Conservation (phyloP, 1,140 invertebrate genomes). For the Atta texana region DNA sequence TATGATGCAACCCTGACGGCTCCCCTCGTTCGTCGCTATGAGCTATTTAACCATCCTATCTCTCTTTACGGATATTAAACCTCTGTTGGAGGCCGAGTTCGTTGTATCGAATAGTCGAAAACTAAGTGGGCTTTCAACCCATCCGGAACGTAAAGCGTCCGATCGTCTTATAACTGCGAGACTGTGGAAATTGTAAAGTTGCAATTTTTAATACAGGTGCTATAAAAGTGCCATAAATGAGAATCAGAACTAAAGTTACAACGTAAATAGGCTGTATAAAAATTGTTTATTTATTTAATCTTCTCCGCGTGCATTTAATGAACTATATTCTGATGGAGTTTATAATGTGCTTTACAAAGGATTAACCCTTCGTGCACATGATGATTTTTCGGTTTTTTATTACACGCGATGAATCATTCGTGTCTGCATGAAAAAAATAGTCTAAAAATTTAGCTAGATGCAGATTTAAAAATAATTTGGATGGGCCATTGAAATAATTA, state of each 20-base stretch:
- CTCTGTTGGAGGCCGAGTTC: neutral
- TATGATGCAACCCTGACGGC: neutral
- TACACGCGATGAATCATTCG: too few relatives aligned
- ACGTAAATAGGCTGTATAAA: neutral
- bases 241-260: neutral
- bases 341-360: neutral
- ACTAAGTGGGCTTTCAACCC: slow-evolving; percentile 33
- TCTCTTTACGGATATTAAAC: slow-evolving; percentile 61
- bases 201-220: slow-evolving; percentile 24
- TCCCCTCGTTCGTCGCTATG: slow-evolving; percentile 4
- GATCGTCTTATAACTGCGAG: slow-evolving; percentile 1
- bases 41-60: slow-evolving; percentile 55
- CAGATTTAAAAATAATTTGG: too few relatives aligned
- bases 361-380: neutral
- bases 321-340: neutral
- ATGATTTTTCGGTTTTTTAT: too few relatives aligned
- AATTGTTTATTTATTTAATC: slow-evolving; percentile 23
- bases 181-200: slow-evolving; percentile 37
- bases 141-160: slow-evolving; percentile 43
- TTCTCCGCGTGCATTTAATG: neutral
- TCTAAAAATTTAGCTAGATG: too few relatives aligned
- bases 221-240: neutral
- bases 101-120: slow-evolving; percentile 60
- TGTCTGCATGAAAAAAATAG: too few relatives aligned
- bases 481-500: too few relatives aligned